A percentile compares a stretch with the other conserved stretches of the same genome.
phyloP scores from a whole-genome alignment of 2,113 vertebrate species.

The Scomber scombrus region DNA sequence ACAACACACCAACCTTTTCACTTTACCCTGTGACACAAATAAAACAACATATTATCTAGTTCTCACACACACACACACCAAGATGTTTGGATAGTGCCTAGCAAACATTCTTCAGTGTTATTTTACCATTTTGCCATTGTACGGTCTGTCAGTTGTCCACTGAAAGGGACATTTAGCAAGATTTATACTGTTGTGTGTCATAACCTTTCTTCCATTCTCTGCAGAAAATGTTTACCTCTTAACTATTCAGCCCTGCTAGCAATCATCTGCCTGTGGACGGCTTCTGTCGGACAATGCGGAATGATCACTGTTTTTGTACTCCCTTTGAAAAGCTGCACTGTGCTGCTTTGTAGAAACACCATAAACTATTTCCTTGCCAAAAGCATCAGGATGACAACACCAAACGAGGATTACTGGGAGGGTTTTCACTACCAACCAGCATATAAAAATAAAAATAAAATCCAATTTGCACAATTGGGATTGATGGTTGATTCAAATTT shows the following conservation, averaged over 20 bases:
- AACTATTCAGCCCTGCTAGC: neutral
- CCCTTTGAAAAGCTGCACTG: too few species aligned
- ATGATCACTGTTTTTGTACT: neutral
- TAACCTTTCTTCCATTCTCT: slow-evolving; percentile 19
- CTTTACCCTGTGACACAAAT: slow-evolving; percentile 14
- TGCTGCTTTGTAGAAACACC: neutral
- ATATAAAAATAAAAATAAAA: neutral
- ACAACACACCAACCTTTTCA: slow-evolving; percentile 15
- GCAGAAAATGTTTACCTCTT: slow-evolving; percentile 16
- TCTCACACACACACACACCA: neutral
- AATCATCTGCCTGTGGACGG: slow-evolving; percentile 1
- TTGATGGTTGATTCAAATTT: neutral
- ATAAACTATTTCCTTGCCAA: neutral
- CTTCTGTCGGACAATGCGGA: neutral
- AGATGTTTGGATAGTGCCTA: slow-evolving; percentile 2
- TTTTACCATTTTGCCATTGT: slow-evolving; percentile 4
- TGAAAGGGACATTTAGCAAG: slow-evolving; percentile 26
- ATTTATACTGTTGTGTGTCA: slow-evolving; percentile 20
- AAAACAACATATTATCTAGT: slow-evolving; percentile 11
- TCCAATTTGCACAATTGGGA: neutral
- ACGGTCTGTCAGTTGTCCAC: neutral
- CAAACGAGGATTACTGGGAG: neutral
- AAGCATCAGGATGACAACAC: neutral
- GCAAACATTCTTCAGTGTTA: slow-evolving; percentile 10
- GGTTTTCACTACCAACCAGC: neutral